A percentile compares a stretch with the other conserved stretches of the same genome.
Evolutionary conservation across 2,797 vertebrate species (phyloP).

Genomic region (Podarcis siculus): DNA sequence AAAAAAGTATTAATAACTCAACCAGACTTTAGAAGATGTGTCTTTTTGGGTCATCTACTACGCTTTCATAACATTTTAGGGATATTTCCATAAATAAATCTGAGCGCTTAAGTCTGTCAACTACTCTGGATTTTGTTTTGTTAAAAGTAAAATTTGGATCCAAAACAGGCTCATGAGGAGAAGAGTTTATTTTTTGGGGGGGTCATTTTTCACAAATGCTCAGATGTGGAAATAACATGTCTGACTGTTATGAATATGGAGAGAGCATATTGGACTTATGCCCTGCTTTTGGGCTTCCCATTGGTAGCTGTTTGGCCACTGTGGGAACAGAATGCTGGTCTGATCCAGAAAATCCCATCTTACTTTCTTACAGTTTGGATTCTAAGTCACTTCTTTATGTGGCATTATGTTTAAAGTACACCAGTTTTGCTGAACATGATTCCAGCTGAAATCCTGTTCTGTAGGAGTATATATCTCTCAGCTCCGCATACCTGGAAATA

Average conservation of each 20-base stretch:
- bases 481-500: neutral
- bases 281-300: neutral
- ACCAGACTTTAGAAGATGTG: neutral
- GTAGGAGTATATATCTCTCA: too few relatives aligned
- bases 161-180: too few relatives aligned
- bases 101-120: neutral
- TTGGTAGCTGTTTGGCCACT: too few relatives aligned
- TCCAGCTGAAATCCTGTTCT: neutral
- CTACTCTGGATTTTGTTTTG: neutral
- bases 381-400: neutral
- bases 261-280: too few relatives aligned
- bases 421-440: neutral
- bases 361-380: too few relatives aligned
- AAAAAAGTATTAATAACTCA: neutral
- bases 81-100: neutral
- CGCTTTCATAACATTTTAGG: neutral
- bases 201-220: neutral
- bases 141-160: neutral
- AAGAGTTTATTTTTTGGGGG: neutral
- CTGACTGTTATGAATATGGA: neutral
- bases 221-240: neutral
- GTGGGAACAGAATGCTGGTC: neutral
- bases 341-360: neutral
- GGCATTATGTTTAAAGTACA: neutral
- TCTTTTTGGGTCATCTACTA: neutral